Base-by-base conservation (phyloP, 2,797 vertebrate species). In the Erithacus rubecula region DNA sequence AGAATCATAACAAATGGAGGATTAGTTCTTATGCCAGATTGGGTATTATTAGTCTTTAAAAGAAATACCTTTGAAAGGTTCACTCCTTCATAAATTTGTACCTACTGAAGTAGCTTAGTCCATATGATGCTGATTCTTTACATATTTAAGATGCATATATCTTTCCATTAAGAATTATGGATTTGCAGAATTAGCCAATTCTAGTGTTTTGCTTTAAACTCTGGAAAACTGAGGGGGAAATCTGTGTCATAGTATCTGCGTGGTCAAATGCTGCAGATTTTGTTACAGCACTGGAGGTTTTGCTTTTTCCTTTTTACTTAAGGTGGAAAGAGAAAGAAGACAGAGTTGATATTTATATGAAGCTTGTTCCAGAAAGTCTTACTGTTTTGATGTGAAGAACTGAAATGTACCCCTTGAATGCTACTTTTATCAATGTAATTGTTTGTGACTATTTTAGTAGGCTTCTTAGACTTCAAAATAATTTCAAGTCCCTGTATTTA, bases 21-120 rank as follows among this genome's bases (percentile, higher is more conserved):
- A 96, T 98, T 95, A 93, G 68, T 97, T 97, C 91, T 96, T 96
- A 89, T 96, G 93, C 95, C 96, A 98, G 95, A 56, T 95, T 94
- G 93, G 92, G 83, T 91, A 97, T 98, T 97, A 96, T 96, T 98
- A 97, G 94, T 96, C 91, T 94, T 95, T 92, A 91, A 97, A 97
- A 98, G 92, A 97, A 97, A 96, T 93, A 93, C 65, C 91, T 97
- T 98, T 91, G 95, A 97, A 97, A 96, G 65, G 86, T 93, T 97
- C 89, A 53, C 89, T 80, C 58, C 97, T 98, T 97, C 98, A 97
- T 97, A 98, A 97, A 85, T 92, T 82, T 94, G 74, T 97, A 91
- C 93, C 94, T 95, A 89, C 85, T 88, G 81, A 97, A 95, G 84
- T 96, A 96, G 94, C 89, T 97, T 97, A 96, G 96, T 97, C 96